Base-by-base conservation (phyloP, 2,113 vertebrate genomes). In the Laticauda laticaudata region DNA sequence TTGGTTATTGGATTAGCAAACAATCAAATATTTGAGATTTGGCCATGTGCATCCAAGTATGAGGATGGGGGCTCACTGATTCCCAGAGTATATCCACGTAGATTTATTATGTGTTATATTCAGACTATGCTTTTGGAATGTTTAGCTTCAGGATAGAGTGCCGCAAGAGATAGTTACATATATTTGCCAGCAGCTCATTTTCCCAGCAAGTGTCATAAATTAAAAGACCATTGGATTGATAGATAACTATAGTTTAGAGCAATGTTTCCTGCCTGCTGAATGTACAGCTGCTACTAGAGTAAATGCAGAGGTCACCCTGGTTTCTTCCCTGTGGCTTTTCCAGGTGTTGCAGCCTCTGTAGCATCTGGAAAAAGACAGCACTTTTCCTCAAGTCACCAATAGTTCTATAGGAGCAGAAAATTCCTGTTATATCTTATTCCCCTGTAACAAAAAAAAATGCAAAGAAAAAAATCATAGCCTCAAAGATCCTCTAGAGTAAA, bases 291-390 rank as follows among this genome's bases (percentile, higher is more conserved):
- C 94, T 96, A 89, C 93, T 55, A 96, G 86, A 92, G 93, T 93
- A 95, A 93, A 89, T 88, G 92, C 94, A 95, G 94, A 94, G 97
- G 97, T 97, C 96, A 97, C 93, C 94, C 94, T 53, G 92, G 55
- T 92, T 96, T 94, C 94, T 94, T 53, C 92, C 97, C 97, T 18
- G 96, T 95, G 0, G 97, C 86, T 57, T 48, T 20, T 96, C 96
- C 97, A 98, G 97, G 97, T 98, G 97, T 96, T 97, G 57, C 43
- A 11, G 92, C 94, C 64, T 56, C 90, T 45, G 94, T 92, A 97
- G 96, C 97, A 97, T 95, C 97, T 98, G 98, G 96, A 87, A 90
- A 96, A 91, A 90, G 91, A 0, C 2, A 89, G 54, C 29, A n/a
- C 4, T 51, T 92, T 93, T 94, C 93, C 51, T 92, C 24, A 7